These are phyloP conservation scores for Enteromius afrohamiltoni DNA, from an alignment of 2,797 vertebrate species.

Conservation along the genomic window DNA sequence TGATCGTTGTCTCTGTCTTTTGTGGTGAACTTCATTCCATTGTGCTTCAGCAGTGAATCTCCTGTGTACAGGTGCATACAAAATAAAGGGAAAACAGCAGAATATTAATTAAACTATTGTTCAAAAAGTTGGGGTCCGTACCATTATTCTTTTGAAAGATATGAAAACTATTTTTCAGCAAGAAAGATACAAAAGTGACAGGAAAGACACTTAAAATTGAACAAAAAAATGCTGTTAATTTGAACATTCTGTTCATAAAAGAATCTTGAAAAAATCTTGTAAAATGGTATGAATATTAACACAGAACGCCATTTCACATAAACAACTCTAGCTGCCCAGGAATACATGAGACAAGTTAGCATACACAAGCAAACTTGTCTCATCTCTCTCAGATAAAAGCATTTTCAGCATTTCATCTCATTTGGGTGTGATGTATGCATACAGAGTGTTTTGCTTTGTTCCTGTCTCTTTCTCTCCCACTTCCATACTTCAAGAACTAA, in stretches of 20 bases:
- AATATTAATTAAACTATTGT: not conserved
- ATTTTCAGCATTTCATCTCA: constrained; percentile 35
- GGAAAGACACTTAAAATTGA: not conserved
- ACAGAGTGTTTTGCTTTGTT: not conserved
- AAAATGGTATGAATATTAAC: not conserved
- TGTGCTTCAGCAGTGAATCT: constrained; percentile 94
- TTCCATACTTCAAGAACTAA: not conserved
- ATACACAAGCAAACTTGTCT: constrained; percentile 5
- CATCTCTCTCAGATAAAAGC: constrained; percentile 15
- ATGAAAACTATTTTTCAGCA: not conserved
- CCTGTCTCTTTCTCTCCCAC: not conserved
- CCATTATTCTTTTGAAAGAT: not conserved
- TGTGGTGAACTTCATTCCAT: constrained; percentile 97
- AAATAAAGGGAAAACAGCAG: not conserved
- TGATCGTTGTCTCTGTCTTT: constrained; percentile 96
- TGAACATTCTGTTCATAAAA: not conserved
- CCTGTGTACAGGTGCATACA: constrained; percentile 66
- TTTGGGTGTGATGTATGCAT: constrained; percentile 38
- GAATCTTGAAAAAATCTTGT: not conserved
- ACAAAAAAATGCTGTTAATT: not conserved
- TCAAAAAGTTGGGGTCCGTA: not conserved
- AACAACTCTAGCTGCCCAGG: not conserved
- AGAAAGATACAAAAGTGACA: not conserved
- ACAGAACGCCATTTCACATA: constrained; percentile 11
- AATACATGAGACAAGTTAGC: not conserved